Evolutionary conservation across 1,140 invertebrate genomes (phyloP).

Genomic region (Pteromalus puparum): DNA sequence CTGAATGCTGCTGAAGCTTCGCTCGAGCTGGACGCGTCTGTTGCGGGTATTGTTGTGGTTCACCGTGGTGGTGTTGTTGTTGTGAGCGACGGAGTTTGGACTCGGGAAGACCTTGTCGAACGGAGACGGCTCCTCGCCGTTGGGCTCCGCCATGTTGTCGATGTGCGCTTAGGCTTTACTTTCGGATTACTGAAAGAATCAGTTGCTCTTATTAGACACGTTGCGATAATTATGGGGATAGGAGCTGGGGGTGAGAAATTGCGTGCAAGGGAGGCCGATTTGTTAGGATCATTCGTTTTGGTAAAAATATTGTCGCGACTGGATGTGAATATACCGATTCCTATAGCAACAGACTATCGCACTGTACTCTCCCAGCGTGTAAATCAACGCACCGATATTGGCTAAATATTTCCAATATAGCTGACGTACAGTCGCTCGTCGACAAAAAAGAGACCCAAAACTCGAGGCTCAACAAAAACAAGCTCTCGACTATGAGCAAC

Average conservation of each 20-base stretch:
- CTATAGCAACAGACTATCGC: too few relatives aligned
- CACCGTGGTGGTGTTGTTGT: background rate
- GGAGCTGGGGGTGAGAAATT: too few relatives aligned
- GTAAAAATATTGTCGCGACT: too few relatives aligned
- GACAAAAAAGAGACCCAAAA: slow-evolving; percentile 6
- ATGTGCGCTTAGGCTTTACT: background rate
- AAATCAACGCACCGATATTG: background rate
- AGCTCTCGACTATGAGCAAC: background rate
- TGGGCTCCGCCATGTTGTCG: slow-evolving; percentile 23
- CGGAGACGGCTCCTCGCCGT: background rate
- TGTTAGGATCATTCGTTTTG: too few relatives aligned
- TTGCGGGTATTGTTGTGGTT: slow-evolving; percentile 37
- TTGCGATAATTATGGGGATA: too few relatives aligned
- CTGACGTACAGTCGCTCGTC: background rate
- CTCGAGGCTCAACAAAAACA: too few relatives aligned
- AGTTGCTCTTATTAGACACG: background rate
- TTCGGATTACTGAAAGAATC: slow-evolving; percentile 41
- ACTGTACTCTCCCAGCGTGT: too few relatives aligned
- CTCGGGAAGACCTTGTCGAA: slow-evolving; percentile 4
- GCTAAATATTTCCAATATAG: slow-evolving; percentile 20
- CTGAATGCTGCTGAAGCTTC: slow-evolving; percentile 63
- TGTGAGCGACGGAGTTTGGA: background rate
- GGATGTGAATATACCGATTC: too few relatives aligned
- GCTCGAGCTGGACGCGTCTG: slow-evolving; percentile 62
- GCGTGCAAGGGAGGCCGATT: too few relatives aligned